Percentiles rank a stretch among this genome's conserved stretches.
Conservation (phyloP, 2,888 invertebrate genomes). For the Diadegma fenestrale region DNA sequence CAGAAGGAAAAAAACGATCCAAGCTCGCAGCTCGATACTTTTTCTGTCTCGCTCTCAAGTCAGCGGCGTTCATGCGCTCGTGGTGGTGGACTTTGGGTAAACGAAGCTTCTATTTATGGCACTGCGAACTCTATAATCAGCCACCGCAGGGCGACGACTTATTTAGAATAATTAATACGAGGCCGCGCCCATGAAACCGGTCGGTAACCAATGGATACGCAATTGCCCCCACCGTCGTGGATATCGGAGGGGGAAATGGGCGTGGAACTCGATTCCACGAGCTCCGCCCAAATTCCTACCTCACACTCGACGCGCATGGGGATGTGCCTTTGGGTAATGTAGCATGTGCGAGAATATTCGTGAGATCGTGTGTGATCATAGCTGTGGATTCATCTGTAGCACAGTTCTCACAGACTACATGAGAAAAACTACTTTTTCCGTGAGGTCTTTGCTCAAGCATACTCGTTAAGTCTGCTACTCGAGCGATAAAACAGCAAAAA, state of each 20-base stretch:
- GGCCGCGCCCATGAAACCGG: slow-evolving; percentile 78
- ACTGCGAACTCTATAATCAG: slow-evolving; percentile 84
- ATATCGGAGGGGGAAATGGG: slow-evolving; percentile 74
- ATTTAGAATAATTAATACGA: slow-evolving; percentile 84
- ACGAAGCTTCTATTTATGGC: slow-evolving; percentile 83
- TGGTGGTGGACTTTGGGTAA: slow-evolving; percentile 80
- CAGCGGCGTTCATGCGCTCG: background rate
- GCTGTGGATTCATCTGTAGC: slow-evolving; percentile 17
- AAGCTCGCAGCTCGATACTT: slow-evolving; percentile 55
- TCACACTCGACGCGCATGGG: slow-evolving; percentile 31
- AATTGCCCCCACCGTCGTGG: slow-evolving; percentile 70
- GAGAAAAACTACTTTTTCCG: slow-evolving; percentile 33
- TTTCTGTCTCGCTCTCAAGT: slow-evolving; percentile 54
- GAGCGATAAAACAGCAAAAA: slow-evolving; percentile 61
- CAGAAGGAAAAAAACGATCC: slow-evolving; percentile 36
- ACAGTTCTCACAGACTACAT: slow-evolving; percentile 49
- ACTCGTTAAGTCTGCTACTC: slow-evolving; percentile 61
- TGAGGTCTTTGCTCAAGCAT: slow-evolving; percentile 39
- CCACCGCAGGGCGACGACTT: slow-evolving; percentile 82
- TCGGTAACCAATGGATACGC: slow-evolving; percentile 75
- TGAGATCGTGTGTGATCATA: slow-evolving; percentile 7
- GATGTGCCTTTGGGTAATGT: slow-evolving; percentile 22
- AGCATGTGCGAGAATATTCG: slow-evolving; percentile 13
- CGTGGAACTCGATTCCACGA: slow-evolving; percentile 44
- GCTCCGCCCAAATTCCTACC: slow-evolving; percentile 46